Percentiles rank a stretch among this genome's conserved stretches.
These are phyloP conservation scores for Octodon degus DNA, from an alignment of 2,113 vertebrate species.

Conservation along the genomic window DNA sequence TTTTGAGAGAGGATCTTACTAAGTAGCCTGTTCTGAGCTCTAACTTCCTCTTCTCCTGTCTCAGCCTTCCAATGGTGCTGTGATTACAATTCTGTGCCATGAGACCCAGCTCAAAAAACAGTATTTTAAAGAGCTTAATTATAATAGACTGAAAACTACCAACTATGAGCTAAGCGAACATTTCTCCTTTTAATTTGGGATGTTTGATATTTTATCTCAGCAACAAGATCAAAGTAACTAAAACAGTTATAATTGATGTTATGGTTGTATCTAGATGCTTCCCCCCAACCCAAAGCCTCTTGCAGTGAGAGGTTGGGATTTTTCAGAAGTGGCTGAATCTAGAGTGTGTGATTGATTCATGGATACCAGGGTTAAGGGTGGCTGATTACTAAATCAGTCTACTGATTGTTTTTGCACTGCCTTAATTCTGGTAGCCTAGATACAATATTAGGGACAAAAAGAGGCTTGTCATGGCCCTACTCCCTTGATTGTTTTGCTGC, in stretches of 20 bases:
- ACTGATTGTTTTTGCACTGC: not conserved
- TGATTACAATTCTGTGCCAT: not conserved
- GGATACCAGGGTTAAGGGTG: too few relatives aligned
- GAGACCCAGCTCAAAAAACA: not conserved
- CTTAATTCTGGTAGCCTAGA: not conserved
- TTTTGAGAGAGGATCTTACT: not conserved
- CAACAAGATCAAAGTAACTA: too few relatives aligned
- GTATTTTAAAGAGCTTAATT: slow-evolving; percentile 12
- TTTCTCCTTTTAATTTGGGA: too few relatives aligned
- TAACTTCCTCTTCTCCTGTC: not conserved
- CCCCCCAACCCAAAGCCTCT: too few relatives aligned
- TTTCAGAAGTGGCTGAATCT: too few relatives aligned
- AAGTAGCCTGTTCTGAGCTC: not conserved
- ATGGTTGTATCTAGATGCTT: too few relatives aligned
- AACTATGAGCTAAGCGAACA: too few relatives aligned
- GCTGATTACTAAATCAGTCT: not conserved
- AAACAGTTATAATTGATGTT: too few relatives aligned
- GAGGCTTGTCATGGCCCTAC: not conserved
- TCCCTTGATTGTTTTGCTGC: not conserved
- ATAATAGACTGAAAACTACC: too few relatives aligned
- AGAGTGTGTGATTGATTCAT: too few relatives aligned
- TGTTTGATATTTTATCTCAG: too few relatives aligned
- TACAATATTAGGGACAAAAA: not conserved
- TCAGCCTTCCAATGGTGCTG: not conserved
- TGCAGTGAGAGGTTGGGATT: too few relatives aligned